A percentile compares a stretch with the other conserved stretches of the same genome.
Evolutionary conservation across 2,888 invertebrate genomes (phyloP).

Genomic region (Acanthosoma haemorrhoidale): DNA sequence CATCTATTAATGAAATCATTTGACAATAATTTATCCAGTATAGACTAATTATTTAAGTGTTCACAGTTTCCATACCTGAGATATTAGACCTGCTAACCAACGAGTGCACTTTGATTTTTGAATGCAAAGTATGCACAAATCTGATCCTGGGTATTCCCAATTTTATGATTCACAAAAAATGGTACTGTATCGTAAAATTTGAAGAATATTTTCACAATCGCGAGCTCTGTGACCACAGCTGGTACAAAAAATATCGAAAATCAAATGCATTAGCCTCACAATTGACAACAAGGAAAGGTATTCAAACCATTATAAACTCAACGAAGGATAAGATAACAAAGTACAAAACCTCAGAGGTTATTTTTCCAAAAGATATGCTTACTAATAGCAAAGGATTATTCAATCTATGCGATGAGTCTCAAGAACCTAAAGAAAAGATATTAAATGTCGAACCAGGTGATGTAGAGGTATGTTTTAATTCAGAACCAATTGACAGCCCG

Average conservation of each 20-base stretch:
- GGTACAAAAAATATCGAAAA: neutral
- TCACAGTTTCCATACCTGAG: conserved; percentile 42
- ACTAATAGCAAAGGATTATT: neutral
- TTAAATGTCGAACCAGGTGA: too few species aligned
- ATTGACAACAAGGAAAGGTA: neutral
- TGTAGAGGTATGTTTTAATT: too few species aligned
- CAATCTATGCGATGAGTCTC: neutral
- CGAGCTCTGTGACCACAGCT: neutral
- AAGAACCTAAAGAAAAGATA: too few species aligned
- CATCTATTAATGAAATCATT: too few species aligned
- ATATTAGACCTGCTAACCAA: conserved; percentile 58
- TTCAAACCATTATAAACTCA: neutral
- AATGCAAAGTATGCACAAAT: conserved; percentile 80
- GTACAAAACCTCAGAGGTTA: neutral
- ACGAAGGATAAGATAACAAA: neutral
- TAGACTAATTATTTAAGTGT: conserved; percentile 56
- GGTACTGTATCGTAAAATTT: too few species aligned
- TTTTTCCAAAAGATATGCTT: neutral
- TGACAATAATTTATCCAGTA: too few species aligned
- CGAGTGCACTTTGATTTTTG: conserved; percentile 84
- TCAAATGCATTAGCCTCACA: neutral
- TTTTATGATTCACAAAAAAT: conserved; percentile 82
- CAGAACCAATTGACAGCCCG: too few species aligned
- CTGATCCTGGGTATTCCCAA: conserved; percentile 82
- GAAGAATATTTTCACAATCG: too few species aligned